Conservation (phyloP, 2,113 vertebrate species). For the Heterochromis multidens region DNA sequence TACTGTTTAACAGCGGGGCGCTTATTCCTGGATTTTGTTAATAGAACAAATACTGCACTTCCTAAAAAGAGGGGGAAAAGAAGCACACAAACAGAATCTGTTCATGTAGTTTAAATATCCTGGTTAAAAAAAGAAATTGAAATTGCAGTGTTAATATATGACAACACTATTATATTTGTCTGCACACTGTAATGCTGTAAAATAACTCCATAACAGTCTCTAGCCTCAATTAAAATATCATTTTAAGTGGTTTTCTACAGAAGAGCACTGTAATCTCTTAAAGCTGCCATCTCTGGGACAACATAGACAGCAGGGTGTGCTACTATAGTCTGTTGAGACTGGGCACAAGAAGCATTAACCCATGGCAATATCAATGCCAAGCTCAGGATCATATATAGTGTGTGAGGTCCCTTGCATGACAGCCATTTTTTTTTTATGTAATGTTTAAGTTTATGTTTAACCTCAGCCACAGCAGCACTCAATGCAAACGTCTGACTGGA, state of each 20-base stretch:
- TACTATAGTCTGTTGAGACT: conserved; percentile 12
- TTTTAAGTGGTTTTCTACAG: neutral
- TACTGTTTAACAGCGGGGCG: neutral
- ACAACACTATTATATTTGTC: neutral
- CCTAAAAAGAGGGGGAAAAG: neutral
- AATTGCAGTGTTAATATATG: conserved; percentile 19
- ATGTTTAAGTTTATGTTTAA: conserved; percentile 31
- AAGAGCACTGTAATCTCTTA: neutral
- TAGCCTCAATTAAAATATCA: neutral
- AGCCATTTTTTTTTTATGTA: neutral
- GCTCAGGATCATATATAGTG: conserved; percentile 9
- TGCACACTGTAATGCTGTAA: neutral
- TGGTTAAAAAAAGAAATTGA: neutral
- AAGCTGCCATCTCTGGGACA: neutral
- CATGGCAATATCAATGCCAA: neutral
- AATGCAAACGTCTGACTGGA: conserved; percentile 46
- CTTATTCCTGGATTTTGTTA: neutral
- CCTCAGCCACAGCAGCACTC: neutral
- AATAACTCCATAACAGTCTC: neutral
- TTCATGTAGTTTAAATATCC: neutral
- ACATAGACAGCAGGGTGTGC: neutral
- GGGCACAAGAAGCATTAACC: neutral
- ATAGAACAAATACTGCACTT: neutral
- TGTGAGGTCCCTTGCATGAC: conserved; percentile 25
- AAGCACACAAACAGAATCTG: neutral